Percentiles rank a stretch among this genome's conserved stretches.
Conservation (phyloP, 2,888 invertebrate genomes). For the Drosophila buzzatii region DNA sequence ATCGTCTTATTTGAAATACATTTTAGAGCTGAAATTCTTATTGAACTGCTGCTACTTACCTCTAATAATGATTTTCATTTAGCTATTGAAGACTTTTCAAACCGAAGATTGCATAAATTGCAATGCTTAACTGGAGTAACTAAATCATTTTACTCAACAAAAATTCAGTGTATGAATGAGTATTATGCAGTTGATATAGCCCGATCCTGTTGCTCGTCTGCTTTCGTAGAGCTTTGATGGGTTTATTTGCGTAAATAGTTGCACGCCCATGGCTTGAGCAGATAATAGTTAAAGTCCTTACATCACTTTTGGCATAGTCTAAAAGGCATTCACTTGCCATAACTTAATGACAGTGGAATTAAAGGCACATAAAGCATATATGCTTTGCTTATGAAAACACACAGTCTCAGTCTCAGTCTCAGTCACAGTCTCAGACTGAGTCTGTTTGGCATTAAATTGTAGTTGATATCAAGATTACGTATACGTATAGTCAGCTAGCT, state of each 20-base stretch:
- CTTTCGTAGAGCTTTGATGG: background rate
- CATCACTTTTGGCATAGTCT: background rate
- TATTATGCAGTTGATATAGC: background rate
- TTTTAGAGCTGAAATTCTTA: too few species aligned
- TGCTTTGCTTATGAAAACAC: background rate
- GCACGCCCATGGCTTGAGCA: background rate
- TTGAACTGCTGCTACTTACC: too few species aligned
- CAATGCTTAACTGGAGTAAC: too few species aligned
- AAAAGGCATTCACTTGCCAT: background rate
- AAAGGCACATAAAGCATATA: background rate
- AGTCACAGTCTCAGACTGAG: background rate
- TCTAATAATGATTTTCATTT: too few species aligned
- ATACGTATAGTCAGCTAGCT: constrained; percentile 3
- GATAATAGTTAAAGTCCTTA: background rate
- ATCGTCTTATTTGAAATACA: background rate
- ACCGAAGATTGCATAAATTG: too few species aligned
- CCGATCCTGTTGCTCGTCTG: background rate
- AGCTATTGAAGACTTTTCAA: too few species aligned
- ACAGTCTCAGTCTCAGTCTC: background rate
- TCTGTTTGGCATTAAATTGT: background rate
- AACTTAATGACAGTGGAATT: background rate
- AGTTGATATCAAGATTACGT: constrained; percentile 18
- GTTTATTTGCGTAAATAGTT: constrained; percentile 10
- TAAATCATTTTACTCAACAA: too few species aligned
- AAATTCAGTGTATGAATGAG: background rate